phyloP scores from a whole-genome alignment of 2,113 vertebrate species.

The rabbit (Oryctolagus cuniculus) region mOryCun1.1 NC_091436.1:161273501-161274000 shows the following conservation, averaged over 20 bases:
- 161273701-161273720: neutral
- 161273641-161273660: neutral
- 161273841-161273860: neutral
- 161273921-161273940: neutral
- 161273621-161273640: rapidly evolving
- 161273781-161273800: neutral
- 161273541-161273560: neutral
- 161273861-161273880: neutral
- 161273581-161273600: neutral
- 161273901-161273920: neutral
- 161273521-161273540: neutral
- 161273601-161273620: neutral
- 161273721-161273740: neutral
- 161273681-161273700: neutral
- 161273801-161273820: rapidly evolving
- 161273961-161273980: neutral
- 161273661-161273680: neutral
- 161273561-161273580: neutral
- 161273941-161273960: rapidly evolving
- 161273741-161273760: neutral
- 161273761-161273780: neutral
- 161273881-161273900: neutral
- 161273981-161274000: neutral
- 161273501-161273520: too few species aligned
- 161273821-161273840: neutral